A percentile compares a stretch with the other conserved stretches of the same genome.
Evolutionary conservation across 1,140 invertebrate genomes (phyloP).

Genomic region (Drosophila kanapiae): DNA sequence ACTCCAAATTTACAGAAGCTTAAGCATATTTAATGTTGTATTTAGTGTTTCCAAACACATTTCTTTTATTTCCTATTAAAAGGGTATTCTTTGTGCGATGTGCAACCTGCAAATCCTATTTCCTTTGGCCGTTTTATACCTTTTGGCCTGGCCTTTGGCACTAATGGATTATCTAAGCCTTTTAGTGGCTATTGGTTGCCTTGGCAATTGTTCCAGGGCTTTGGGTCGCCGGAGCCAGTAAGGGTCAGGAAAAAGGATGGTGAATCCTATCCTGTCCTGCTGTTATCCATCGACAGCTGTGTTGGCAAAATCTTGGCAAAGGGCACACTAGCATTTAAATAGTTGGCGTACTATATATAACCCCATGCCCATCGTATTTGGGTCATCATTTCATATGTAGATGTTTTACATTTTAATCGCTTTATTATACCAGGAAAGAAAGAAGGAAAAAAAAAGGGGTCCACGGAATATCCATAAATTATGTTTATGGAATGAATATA

Average conservation of each 20-base stretch:
- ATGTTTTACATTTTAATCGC: constrained; percentile 61
- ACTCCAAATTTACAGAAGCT: not conserved
- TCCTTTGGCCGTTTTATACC: constrained; percentile 43
- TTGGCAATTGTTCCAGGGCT: constrained; percentile 53
- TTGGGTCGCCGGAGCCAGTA: constrained; percentile 20
- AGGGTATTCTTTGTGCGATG: constrained; percentile 7
- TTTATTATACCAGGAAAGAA: constrained; percentile 41
- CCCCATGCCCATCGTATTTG: not conserved
- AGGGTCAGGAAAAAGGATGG: not conserved
- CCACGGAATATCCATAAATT: constrained; percentile 23
- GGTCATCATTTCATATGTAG: constrained; percentile 56
- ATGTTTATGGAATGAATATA: constrained; percentile 40
- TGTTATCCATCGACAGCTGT: constrained; percentile 53
- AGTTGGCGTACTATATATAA: not conserved
- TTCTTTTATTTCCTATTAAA: not conserved
- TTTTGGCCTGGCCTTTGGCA: constrained; percentile 62
- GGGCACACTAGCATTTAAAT: constrained; percentile 38
- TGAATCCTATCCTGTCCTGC: not conserved
- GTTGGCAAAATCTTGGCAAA: constrained; percentile 58
- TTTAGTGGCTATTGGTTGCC: constrained; percentile 79
- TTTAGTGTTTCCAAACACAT: not conserved
- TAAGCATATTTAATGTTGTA: too few relatives aligned
- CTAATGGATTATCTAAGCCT: constrained; percentile 84
- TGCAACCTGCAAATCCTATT: not conserved
- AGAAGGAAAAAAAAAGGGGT: constrained; percentile 13